Evolutionary conservation across 2,888 invertebrate species (phyloP), one percentile per base, ranked within the genome.

Genomic region (Helleia helle): DNA sequence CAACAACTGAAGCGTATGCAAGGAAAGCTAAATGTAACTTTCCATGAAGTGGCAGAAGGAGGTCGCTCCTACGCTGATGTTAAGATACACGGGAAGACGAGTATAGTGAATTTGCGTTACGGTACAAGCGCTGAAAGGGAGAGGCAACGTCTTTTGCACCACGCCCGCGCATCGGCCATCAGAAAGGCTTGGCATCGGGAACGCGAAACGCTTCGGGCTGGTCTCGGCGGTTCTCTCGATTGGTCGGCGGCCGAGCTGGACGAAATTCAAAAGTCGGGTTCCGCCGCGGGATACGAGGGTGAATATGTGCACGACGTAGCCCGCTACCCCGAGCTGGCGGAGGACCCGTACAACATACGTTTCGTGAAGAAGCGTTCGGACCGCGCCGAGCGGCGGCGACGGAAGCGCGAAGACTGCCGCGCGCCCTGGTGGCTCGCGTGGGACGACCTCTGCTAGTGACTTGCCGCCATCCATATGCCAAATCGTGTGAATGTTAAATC

Each of bases 151-250:
- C 86, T 97, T 43, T 83, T 97, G 65, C 95, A 95, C 62, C 97
- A 97, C 70, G 97, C 97, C 36, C 95, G 94, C 60, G 79, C 92
- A 4, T 89, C 92, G 15, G 96, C 97, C 0, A 90, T 95, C 34
- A 88, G 94, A 27, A 95, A 95, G 69, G 96, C 97, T 29, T 97
- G 97, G 97, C 93, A 93, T 59, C 88, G 94, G 43, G 97, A 97
- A 70, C 92, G 93, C 47, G 96, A 96, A 62, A 90, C 93, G 2
- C 76, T 94, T 28, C 90, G 93, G 47, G 89, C 89, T 42, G 94
- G 93, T 26, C 87, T 93, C 13, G 90, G 91, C 36, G 93, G 93
- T 15, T 87, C 87, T 46, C 77, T 92, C 27, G 95, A 95, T 51
- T 97, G 97, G 97, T 90, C 93, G 46, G 90, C 93, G 38, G 89